Evolutionary conservation across 2,113 vertebrate genomes (phyloP).

Genomic region (Hucho hucho): DNA sequence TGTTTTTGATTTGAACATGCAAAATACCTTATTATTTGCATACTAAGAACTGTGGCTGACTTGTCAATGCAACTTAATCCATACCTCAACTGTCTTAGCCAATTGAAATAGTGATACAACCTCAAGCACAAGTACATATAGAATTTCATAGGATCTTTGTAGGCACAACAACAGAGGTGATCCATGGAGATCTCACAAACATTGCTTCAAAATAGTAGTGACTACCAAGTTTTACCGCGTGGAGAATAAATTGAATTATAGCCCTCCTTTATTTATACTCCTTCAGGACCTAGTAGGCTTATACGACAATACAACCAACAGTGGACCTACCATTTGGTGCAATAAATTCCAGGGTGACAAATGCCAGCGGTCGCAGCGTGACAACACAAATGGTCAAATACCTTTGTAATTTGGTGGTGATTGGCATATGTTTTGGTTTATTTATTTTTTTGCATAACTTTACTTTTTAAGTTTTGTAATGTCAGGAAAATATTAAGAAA

Average conservation of each 20-base stretch:
- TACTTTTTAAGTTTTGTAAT: background rate
- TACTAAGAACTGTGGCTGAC: too few relatives aligned
- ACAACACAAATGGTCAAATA: constrained; percentile 64
- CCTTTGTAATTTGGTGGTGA: background rate
- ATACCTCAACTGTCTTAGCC: too few relatives aligned
- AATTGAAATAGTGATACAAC: too few relatives aligned
- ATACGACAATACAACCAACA: constrained; percentile 53
- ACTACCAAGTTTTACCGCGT: constrained; percentile 5
- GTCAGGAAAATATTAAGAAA: background rate
- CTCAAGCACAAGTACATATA: too few relatives aligned
- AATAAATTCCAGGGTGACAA: constrained; percentile 71
- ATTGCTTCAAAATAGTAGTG: background rate
- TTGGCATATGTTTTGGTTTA: background rate
- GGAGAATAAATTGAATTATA: constrained; percentile 41
- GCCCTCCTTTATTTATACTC: background rate
- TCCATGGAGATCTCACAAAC: too few relatives aligned
- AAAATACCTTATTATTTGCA: too few relatives aligned
- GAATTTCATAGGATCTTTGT: too few relatives aligned
- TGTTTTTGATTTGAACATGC: too few relatives aligned
- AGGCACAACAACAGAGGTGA: background rate
- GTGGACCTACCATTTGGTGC: constrained; percentile 73
- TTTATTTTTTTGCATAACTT: constrained; percentile 15
- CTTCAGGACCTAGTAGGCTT: constrained; percentile 7
- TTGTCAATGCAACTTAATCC: too few relatives aligned
- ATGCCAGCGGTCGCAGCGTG: constrained; percentile 45